These are phyloP conservation scores for Pseudomyrmex sp. DNA, from an alignment of 1,140 invertebrate genomes.

Conservation along the genomic window DNA sequence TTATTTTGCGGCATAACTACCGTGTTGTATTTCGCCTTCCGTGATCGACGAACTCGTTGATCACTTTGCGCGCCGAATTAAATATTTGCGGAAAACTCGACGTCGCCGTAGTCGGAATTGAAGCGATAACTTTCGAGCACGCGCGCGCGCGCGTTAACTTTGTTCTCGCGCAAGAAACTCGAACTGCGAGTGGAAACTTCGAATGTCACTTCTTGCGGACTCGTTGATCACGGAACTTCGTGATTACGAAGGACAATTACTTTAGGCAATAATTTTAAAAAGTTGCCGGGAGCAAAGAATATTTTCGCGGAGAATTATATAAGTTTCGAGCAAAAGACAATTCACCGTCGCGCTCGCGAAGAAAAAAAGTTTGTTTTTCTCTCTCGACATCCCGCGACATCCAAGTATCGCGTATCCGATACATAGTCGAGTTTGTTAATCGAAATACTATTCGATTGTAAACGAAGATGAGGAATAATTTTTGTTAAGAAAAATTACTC, in stretches of 20 bases:
- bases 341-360: background rate
- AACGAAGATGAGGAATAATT: no score
- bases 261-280: slow-evolving; percentile 46
- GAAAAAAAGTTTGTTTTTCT: background rate
- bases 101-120: slow-evolving; percentile 2
- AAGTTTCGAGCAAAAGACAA: background rate
- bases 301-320: no score
- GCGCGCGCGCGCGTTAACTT: slow-evolving; percentile 19
- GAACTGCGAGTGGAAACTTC: slow-evolving; percentile 15
- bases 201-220: slow-evolving; percentile 25
- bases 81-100: slow-evolving; percentile 50
- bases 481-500: no score
- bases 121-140: slow-evolving; percentile 15
- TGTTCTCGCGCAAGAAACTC: slow-evolving; percentile 14
- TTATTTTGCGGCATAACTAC: background rate
- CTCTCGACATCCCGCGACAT: background rate
- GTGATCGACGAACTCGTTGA: slow-evolving; percentile 32
- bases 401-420: no score
- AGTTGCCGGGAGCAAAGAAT: slow-evolving; percentile 1
- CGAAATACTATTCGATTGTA: no score
- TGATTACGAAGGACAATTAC: slow-evolving; percentile 45
- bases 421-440: no score
- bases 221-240: slow-evolving; percentile 29
- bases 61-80: slow-evolving; percentile 27
- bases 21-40: background rate